A percentile compares a stretch with the other conserved stretches of the same genome.
Evolutionary conservation across 2,888 invertebrate genomes (phyloP).

Genomic region (Machimus rusticus): DNA sequence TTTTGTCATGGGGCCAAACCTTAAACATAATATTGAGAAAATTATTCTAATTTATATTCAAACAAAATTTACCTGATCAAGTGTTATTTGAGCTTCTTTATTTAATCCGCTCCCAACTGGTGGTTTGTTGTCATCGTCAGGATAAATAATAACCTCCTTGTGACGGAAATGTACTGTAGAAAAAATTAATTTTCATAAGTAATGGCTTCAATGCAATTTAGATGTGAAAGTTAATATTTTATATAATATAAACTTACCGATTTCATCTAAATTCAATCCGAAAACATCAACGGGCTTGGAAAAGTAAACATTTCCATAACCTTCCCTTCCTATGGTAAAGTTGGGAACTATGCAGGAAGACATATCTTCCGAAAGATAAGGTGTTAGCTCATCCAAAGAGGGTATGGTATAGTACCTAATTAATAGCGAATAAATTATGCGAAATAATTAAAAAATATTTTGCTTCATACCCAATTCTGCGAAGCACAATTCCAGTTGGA

Average conservation of each 20-base stretch:
- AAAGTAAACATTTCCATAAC: slow-evolving; percentile 90
- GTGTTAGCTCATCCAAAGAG: slow-evolving; percentile 78
- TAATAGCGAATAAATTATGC: background rate
- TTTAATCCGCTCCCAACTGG: slow-evolving; percentile 88
- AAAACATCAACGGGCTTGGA: slow-evolving; percentile 84
- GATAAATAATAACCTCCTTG: slow-evolving; percentile 95
- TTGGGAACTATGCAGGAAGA: slow-evolving; percentile 84
- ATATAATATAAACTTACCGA: slow-evolving; percentile 66
- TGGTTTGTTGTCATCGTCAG: slow-evolving; percentile 88
- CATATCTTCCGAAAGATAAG: slow-evolving; percentile 72
- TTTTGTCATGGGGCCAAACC: slow-evolving; percentile 88
- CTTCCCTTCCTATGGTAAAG: slow-evolving; percentile 86
- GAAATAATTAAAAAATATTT: background rate
- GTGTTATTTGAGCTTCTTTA: slow-evolving; percentile 86
- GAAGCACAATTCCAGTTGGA: slow-evolving; percentile 79
- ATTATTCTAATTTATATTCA: background rate
- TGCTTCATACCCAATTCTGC: slow-evolving; percentile 70
- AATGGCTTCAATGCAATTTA: background rate
- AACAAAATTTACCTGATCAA: slow-evolving; percentile 75
- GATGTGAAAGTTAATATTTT: background rate
- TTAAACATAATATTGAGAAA: background rate
- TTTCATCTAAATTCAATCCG: slow-evolving; percentile 84
- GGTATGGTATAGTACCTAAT: slow-evolving; percentile 87
- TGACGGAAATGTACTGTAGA: slow-evolving; percentile 84
- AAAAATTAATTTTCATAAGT: background rate